A percentile compares a stretch with the other conserved stretches of the same genome.
phyloP scores from a whole-genome alignment of 1,140 invertebrate genomes.

The Drosophila suzukii region DNA sequence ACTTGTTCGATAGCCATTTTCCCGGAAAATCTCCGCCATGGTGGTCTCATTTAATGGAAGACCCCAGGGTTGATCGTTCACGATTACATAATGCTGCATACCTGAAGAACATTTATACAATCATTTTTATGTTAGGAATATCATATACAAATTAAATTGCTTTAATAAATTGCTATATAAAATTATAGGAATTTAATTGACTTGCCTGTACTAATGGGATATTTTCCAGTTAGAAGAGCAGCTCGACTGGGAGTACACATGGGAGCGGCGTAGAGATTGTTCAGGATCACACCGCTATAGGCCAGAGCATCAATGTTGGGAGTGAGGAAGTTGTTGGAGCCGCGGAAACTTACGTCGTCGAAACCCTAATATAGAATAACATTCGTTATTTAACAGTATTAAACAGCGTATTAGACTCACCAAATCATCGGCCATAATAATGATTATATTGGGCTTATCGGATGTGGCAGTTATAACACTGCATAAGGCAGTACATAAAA shows the following conservation, averaged over 20 bases:
- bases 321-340: slow-evolving; percentile 92
- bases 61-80: slow-evolving; percentile 90
- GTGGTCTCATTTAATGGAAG: slow-evolving; percentile 90
- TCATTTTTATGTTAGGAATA: too few species aligned
- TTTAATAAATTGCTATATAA: too few species aligned
- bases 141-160: too few species aligned
- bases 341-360: slow-evolving; percentile 96
- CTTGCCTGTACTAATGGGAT: slow-evolving; percentile 91
- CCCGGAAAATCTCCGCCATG: slow-evolving; percentile 90
- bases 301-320: slow-evolving; percentile 94
- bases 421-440: slow-evolving; percentile 87
- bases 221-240: slow-evolving; percentile 93
- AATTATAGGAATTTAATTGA: neutral
- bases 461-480: slow-evolving; percentile 10
- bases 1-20: slow-evolving; percentile 91
- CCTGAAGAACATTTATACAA: slow-evolving; percentile 84
- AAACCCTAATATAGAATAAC: slow-evolving; percentile 87
- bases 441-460: slow-evolving; percentile 85
- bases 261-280: slow-evolving; percentile 90
- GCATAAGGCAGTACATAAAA: neutral
- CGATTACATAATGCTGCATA: slow-evolving; percentile 92
- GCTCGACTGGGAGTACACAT: slow-evolving; percentile 92
- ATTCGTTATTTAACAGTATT: neutral
- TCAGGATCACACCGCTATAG: slow-evolving; percentile 91
- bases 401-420: slow-evolving; percentile 63